Conservation (phyloP, 2,888 invertebrate genomes). For the Lasioglossum leucozonium region DNA sequence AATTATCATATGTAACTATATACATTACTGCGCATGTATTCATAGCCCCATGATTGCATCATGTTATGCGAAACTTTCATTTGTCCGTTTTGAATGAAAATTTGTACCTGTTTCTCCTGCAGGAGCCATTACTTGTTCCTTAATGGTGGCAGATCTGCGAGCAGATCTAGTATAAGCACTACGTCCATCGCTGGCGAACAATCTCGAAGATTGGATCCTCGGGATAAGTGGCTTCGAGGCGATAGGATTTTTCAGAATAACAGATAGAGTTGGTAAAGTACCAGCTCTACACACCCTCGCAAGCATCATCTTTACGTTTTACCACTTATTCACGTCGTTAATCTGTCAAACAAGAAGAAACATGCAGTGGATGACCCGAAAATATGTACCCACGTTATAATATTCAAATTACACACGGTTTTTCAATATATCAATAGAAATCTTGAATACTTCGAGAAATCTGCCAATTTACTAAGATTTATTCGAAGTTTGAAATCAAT, state of each 20-base stretch:
- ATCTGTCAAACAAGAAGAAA: conserved; percentile 20
- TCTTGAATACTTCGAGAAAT: conserved; percentile 1
- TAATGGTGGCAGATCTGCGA: conserved; percentile 86
- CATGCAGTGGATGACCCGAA: not conserved
- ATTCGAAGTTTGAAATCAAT: conserved; percentile 23
- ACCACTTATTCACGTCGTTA: not conserved
- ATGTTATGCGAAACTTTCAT: conserved; percentile 10
- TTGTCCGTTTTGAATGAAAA: not conserved
- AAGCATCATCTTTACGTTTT: conserved; percentile 77
- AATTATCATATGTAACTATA: not conserved
- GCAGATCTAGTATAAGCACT: conserved; percentile 79
- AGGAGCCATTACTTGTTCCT: conserved; percentile 91
- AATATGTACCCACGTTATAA: not conserved
- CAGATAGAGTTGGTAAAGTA: conserved; percentile 74
- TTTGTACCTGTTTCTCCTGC: conserved; percentile 90
- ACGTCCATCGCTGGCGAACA: conserved; percentile 81
- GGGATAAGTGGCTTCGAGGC: conserved; percentile 63
- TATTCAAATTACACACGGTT: conserved; percentile 20
- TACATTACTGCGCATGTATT: not conserved
- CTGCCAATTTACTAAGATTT: conserved; percentile 3
- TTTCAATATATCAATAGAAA: not conserved
- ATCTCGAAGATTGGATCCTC: conserved; percentile 76
- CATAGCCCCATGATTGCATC: conserved; percentile 30
- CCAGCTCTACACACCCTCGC: conserved; percentile 78
- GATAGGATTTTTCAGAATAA: conserved; percentile 73